phyloP scores from a whole-genome alignment of 2,113 vertebrate species.

The Sakesphorus luctuosus region DNA sequence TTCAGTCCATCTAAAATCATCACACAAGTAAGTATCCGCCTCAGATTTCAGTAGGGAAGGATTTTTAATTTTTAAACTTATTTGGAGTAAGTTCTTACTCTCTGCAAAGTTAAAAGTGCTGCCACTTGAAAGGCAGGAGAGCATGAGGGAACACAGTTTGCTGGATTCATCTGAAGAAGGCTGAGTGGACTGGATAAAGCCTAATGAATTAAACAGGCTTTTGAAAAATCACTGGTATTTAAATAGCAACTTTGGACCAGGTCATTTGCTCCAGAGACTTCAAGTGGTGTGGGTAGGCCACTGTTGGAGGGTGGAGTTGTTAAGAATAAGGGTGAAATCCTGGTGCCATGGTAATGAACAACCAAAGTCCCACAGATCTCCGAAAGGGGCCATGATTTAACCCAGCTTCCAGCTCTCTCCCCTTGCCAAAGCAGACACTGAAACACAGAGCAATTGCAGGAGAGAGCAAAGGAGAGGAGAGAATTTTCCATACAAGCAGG shows the following conservation, averaged over 20 bases:
- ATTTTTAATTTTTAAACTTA: neutral
- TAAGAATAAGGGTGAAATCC: neutral
- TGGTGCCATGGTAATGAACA: neutral
- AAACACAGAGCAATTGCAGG: neutral
- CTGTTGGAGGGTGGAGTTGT: neutral
- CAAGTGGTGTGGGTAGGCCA: neutral
- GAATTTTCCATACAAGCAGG: conserved; percentile 27
- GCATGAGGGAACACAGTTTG: neutral
- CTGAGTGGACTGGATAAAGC: neutral
- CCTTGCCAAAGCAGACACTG: neutral
- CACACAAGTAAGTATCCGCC: neutral
- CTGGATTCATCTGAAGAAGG: neutral
- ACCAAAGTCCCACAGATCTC: neutral
- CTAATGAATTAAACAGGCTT: conserved; percentile 30
- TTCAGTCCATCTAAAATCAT: neutral
- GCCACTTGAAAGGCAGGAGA: neutral
- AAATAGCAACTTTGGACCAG: neutral
- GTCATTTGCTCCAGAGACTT: neutral
- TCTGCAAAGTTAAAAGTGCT: neutral
- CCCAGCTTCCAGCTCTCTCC: neutral
- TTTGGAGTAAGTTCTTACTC: neutral
- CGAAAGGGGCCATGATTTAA: neutral
- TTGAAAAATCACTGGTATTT: conserved; percentile 26
- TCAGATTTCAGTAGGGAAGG: neutral
- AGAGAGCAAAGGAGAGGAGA: neutral